A percentile compares a stretch with the other conserved stretches of the same genome.
These are phyloP conservation scores for Aphis craccivora DNA, from an alignment of 1,140 invertebrate species.

Conservation along the genomic window DNA sequence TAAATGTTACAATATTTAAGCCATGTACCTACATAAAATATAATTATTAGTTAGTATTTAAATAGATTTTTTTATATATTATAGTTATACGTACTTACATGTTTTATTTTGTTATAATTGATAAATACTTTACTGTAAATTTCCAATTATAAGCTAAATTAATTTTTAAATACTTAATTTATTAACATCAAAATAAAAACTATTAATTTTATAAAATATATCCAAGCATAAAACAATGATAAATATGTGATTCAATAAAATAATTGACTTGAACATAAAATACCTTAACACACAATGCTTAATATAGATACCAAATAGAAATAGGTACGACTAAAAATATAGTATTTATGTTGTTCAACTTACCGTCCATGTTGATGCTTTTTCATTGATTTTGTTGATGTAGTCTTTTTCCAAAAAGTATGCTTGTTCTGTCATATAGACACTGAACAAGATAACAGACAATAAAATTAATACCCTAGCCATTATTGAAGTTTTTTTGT, in stretches of 20 bases:
- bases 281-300: neutral
- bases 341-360: neutral
- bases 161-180: too few species aligned
- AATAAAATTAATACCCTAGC: neutral
- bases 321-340: neutral
- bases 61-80: too few species aligned
- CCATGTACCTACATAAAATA: too few species aligned
- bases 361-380: neutral
- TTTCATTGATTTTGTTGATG: neutral
- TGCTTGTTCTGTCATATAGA: slow-evolving; percentile 6
- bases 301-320: neutral
- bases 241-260: neutral
- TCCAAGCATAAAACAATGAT: too few species aligned
- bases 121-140: neutral
- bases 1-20: too few species aligned
- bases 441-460: neutral
- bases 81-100: too few species aligned
- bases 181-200: too few species aligned
- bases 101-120: neutral
- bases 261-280: neutral
- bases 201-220: too few species aligned
- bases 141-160: neutral
- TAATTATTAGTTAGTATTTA: too few species aligned
- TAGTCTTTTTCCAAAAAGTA: neutral
- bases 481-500: neutral